A percentile compares a stretch with the other conserved stretches of the same genome.
Conservation (phyloP, 2,888 invertebrate genomes). For the Cephus runcator region DNA sequence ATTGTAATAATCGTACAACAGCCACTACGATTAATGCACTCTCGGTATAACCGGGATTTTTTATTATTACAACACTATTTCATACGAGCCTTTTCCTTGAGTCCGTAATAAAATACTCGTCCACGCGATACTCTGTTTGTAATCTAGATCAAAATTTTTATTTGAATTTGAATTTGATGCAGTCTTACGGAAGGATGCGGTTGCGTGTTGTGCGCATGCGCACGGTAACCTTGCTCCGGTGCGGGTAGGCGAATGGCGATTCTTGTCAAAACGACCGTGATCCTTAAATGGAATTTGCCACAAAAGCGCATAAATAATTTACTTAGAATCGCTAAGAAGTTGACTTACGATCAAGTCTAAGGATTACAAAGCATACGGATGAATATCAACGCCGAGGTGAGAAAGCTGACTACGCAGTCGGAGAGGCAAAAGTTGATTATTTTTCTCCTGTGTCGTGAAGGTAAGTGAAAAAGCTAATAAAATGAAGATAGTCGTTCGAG, state of each 20-base stretch:
- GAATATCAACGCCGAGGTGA: not conserved
- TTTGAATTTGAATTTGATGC: too few species aligned
- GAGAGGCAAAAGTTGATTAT: not conserved
- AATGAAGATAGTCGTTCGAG: not conserved
- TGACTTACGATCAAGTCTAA: not conserved
- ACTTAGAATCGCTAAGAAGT: not conserved
- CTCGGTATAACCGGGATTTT: not conserved
- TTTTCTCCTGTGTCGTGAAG: not conserved
- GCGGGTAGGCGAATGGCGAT: not conserved
- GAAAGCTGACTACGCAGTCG: not conserved
- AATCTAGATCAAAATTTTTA: not conserved
- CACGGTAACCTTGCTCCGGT: not conserved
- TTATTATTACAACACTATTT: not conserved
- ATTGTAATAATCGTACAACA: not conserved
- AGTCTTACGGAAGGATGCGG: not conserved
- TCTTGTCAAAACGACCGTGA: not conserved
- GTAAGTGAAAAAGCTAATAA: not conserved
- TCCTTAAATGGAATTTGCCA: constrained; percentile 7
- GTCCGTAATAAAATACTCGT: not conserved
- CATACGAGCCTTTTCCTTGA: not conserved
- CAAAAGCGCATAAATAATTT: constrained; percentile 32
- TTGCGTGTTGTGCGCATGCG: not conserved
- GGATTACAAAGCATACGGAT: not conserved
- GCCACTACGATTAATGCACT: constrained; percentile 28
- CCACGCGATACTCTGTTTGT: not conserved